A percentile compares a stretch with the other conserved stretches of the same genome.
Evolutionary conservation across 2,113 vertebrate species (phyloP).

Genomic region (Junco hyemalis): DNA sequence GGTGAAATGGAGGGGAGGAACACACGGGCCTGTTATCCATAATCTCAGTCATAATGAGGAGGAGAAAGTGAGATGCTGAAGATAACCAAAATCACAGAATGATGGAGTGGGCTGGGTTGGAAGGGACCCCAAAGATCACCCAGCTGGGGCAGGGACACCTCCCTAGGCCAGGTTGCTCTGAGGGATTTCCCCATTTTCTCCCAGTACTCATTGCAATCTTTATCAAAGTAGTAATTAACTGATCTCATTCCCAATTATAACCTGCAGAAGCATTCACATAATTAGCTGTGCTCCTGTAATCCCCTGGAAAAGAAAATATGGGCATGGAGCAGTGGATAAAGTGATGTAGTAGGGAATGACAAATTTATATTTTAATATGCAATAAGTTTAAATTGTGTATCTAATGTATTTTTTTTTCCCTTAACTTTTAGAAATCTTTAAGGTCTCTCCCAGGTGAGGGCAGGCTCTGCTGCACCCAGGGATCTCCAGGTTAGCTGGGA

Average conservation of each 20-base stretch:
- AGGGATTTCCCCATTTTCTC: background rate
- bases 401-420: background rate
- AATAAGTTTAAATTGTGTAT: background rate
- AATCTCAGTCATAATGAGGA: background rate
- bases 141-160: background rate
- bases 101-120: background rate
- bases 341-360: background rate
- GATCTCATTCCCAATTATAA: conserved; percentile 3
- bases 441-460: background rate
- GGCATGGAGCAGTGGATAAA: background rate
- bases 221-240: background rate
- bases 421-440: background rate
- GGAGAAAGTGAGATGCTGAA: background rate
- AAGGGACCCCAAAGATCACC: background rate
- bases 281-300: conserved; percentile 37
- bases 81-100: too few relatives aligned
- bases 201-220: background rate
- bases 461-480: background rate
- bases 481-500: background rate
- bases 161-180: background rate
- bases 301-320: conserved; percentile 8
- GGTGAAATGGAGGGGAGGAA: background rate
- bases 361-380: background rate
- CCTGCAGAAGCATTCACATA: background rate
- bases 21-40: accelerated